Evolutionary conservation across 2,888 invertebrate genomes (phyloP).

Genomic region (Dorcus parallelipipedus): DNA sequence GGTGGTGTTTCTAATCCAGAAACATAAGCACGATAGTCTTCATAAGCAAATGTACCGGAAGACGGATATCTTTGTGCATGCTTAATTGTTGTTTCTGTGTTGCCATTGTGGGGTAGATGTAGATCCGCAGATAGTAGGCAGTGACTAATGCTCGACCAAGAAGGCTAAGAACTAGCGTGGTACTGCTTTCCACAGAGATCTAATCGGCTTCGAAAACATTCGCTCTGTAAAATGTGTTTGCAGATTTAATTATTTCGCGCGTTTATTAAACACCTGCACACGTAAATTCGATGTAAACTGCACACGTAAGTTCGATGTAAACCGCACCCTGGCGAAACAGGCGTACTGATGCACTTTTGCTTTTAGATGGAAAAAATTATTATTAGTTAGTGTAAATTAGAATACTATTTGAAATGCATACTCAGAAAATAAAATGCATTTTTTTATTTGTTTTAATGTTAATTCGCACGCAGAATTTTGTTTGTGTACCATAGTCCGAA

Average conservation of each 20-base stretch:
- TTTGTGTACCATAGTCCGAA: no score
- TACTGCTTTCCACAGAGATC: conserved; percentile 5
- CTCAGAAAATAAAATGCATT: no score
- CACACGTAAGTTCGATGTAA: no score
- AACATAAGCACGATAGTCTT: conserved; percentile 41
- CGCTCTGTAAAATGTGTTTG: conserved; percentile 10
- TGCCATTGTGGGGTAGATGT: conserved; percentile 32
- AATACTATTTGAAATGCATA: no score
- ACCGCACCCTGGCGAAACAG: no score
- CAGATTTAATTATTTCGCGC: background rate
- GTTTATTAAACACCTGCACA: no score
- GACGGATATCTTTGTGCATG: conserved; percentile 48
- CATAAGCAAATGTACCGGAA: conserved; percentile 46
- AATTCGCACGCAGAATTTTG: no score
- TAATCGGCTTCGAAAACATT: conserved; percentile 15
- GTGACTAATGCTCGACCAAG: conserved; percentile 13
- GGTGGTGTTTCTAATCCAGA: background rate
- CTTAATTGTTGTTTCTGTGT: conserved; percentile 45
- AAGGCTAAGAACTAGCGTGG: conserved; percentile 5
- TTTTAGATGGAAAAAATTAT: no score
- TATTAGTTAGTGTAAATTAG: no score
- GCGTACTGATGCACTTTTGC: no score
- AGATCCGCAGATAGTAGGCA: conserved; percentile 10
- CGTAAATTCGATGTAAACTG: no score
- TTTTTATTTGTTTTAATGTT: no score